A percentile compares a stretch with the other conserved stretches of the same genome.
These are phyloP conservation scores for Microplitis deprimator DNA, from an alignment of 2,888 invertebrate genomes.

Conservation along the genomic window DNA sequence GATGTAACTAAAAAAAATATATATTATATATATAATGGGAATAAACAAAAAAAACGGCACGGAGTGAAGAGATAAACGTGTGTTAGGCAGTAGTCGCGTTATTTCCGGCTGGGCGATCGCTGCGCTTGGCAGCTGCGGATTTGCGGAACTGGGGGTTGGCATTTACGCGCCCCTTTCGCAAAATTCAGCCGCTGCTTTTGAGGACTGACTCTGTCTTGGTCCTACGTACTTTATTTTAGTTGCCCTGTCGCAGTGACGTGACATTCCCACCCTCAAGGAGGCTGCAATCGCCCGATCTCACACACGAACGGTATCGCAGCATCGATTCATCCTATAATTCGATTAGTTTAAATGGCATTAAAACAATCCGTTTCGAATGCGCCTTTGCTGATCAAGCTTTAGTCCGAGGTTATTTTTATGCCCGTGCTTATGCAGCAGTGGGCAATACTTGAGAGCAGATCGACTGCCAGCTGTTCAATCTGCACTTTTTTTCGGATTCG, in stretches of 20 bases:
- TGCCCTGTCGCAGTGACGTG: slow-evolving; percentile 26
- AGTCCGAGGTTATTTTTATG: background rate
- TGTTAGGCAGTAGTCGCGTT: slow-evolving; percentile 71
- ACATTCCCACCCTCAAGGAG: slow-evolving; percentile 37
- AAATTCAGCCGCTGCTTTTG: slow-evolving; percentile 20
- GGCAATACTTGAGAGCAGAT: background rate
- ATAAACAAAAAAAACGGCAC: slow-evolving; percentile 16
- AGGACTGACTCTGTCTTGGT: too few species aligned
- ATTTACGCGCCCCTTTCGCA: slow-evolving; percentile 44
- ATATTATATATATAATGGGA: slow-evolving; percentile 32
- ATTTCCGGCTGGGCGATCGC: slow-evolving; percentile 70
- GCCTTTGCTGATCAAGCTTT: slow-evolving; percentile 24
- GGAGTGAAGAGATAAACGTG: slow-evolving; percentile 59
- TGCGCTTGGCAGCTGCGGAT: slow-evolving; percentile 71
- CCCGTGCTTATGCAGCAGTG: background rate
- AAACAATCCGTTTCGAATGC: slow-evolving; percentile 73
- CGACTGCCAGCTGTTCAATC: background rate
- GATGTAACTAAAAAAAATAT: slow-evolving; percentile 10
- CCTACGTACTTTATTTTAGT: too few species aligned
- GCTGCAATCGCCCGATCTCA: background rate
- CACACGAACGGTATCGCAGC: slow-evolving; percentile 58
- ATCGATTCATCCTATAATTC: slow-evolving; percentile 73
- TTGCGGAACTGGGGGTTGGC: slow-evolving; percentile 61
- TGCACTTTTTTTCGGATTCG: background rate
- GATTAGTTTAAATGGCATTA: slow-evolving; percentile 77